phyloP scores from a whole-genome alignment of 1,140 invertebrate genomes.

The Neelides sp. region DNA sequence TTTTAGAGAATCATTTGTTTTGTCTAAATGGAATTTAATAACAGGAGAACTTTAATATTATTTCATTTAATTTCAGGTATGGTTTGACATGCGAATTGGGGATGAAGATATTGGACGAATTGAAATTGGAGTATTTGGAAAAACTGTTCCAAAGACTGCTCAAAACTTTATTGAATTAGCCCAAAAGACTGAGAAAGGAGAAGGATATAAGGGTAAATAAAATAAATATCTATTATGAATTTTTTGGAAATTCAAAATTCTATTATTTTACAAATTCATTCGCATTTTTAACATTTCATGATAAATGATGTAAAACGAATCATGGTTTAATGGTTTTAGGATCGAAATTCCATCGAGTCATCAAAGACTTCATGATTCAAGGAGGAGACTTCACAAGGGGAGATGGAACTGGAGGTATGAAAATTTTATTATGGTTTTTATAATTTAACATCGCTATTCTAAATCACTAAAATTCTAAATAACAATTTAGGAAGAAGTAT shows the following conservation, averaged over 20 bases:
- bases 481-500: slow-evolving; percentile 63
- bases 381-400: slow-evolving; percentile 85
- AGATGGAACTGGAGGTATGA: slow-evolving; percentile 74
- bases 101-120: slow-evolving; percentile 60
- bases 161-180: slow-evolving; percentile 81
- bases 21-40: no score
- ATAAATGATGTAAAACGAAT: no score
- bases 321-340: no score
- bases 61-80: slow-evolving; percentile 53
- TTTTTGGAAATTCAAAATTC: no score
- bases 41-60: slow-evolving; percentile 13
- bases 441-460: slow-evolving; percentile 1
- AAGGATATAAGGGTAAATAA: slow-evolving; percentile 62
- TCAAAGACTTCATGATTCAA: slow-evolving; percentile 92
- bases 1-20: no score
- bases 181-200: slow-evolving; percentile 51
- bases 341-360: slow-evolving; percentile 82
- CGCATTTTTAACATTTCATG: no score
- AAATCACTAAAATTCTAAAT: slow-evolving; percentile 21
- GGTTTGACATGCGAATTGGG: slow-evolving; percentile 84
- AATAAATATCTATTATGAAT: slow-evolving; percentile 19
- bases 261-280: no score
- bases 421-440: slow-evolving; percentile 20
- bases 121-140: slow-evolving; percentile 86
- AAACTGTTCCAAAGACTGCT: slow-evolving; percentile 88